Percentiles rank a stretch among this genome's conserved stretches.
Evolutionary conservation across 64 coral and sea anemone genomes (phyloP).

Genomic region (Stichodactyla mertensii): DNA sequence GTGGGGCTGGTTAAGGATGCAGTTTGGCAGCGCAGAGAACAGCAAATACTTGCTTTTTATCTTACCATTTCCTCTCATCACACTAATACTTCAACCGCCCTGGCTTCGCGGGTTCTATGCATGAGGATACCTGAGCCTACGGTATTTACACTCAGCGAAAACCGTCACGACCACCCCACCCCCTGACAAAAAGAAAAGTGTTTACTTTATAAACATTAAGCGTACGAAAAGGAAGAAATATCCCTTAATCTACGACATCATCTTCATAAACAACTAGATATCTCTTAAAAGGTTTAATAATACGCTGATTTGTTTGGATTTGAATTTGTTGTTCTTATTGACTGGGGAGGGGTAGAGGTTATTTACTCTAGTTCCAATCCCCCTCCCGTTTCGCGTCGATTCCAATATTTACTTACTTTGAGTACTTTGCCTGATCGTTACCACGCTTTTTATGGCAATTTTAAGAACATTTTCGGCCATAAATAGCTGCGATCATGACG

Average conservation of each 20-base stretch:
- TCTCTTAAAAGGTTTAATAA: not conserved
- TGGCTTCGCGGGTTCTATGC: constrained; percentile 30
- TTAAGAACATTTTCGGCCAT: not conserved
- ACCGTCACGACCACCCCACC: not conserved
- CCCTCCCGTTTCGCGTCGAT: not conserved
- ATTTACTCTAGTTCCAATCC: not conserved
- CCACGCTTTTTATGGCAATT: not conserved
- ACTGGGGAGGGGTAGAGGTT: not conserved
- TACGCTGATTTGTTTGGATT: not conserved
- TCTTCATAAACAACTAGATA: not conserved
- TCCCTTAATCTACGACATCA: not conserved
- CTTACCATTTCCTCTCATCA: constrained; percentile 61
- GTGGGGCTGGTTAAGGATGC: not conserved
- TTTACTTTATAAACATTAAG: not conserved
- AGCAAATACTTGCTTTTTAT: not conserved
- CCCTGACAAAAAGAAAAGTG: not conserved
- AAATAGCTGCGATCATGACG: not conserved
- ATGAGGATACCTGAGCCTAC: constrained; percentile 19
- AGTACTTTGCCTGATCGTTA: not conserved
- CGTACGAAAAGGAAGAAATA: not conserved
- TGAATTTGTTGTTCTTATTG: not conserved
- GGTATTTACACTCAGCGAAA: constrained; percentile 24
- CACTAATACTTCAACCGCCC: constrained; percentile 34
- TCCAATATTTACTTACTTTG: not conserved
- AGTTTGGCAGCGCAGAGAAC: constrained; percentile 27